Base-by-base conservation (phyloP, 1,140 invertebrate species). In the Musca domestica region DNA sequence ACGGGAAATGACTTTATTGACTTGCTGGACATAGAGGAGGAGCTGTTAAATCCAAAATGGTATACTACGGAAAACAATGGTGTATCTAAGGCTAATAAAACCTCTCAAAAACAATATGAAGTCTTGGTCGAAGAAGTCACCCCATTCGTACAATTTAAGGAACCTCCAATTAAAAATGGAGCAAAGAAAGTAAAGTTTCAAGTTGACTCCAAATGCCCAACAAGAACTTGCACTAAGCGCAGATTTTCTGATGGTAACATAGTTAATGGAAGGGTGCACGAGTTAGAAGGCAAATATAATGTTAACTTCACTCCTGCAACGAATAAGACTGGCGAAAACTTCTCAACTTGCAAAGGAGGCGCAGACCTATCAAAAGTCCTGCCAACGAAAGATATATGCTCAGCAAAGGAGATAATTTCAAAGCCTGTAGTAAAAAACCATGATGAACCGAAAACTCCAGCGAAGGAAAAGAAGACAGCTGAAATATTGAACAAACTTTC, bases 11-110 rank as follows among this genome's bases (percentile, higher is more conserved):
- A 34, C 15, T 66, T 66, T 6, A 66, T 66, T 27, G 56, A 46
- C 19, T 9, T 78, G 1, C 19, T 67, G 7, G 75, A 78, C 51
- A 75, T 73, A 68, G 73, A 76, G 12, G 73, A 74, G 0, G 76
- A 78, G 20, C 69, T 78, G 10, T 74, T 77, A 54, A 71, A 78
- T 72, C 76, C 76, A 15, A 75, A 77, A 19, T 78, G 76, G 76
- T 78, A 78, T 47, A 72, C 68, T 22, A 71, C 76, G 0, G 19
- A 19, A 66, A 51, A 47, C 17, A 66, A 3, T 6, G 23, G 17
- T 25, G 48, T 3, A 23, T 19, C 25, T 3, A 61, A 23, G 1
- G 1, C 56, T 27, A n/a, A 23, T 22, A 25, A 66, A 34, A 54
- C 23, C 65, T 2, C 7, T 27, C n/a, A 61, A 61, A 30, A 64